Base-by-base conservation (phyloP, 37 sponge, comb jelly and placozoan genomes). In the Geodia barretti region DNA sequence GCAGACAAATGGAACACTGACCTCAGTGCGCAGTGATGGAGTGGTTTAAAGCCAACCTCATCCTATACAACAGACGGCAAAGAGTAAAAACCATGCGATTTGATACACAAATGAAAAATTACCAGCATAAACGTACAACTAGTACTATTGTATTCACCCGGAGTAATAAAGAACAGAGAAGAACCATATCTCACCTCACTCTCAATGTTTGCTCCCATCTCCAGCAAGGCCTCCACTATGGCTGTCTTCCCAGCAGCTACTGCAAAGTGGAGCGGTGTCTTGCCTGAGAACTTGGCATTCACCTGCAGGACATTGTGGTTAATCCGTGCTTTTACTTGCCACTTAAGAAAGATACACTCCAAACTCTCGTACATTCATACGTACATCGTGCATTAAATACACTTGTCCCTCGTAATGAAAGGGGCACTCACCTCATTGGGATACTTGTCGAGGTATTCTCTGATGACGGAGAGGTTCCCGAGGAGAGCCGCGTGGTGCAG, bases 341-440 rank as follows among this genome's bases (percentile, higher is more conserved):
- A n/a, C n/a, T n/a, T n/a, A n/a, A n/a, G n/a, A n/a, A n/a, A n/a
- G n/a, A n/a, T n/a, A n/a, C n/a, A n/a, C n/a, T n/a, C n/a, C n/a
- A n/a, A n/a, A n/a, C n/a, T n/a, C n/a, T n/a, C n/a, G n/a, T n/a
- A n/a, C n/a, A n/a, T n/a, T n/a, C n/a, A n/a, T n/a, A n/a, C n/a
- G n/a, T n/a, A n/a, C n/a, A n/a, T n/a, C n/a, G n/a, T n/a, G n/a
- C n/a, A n/a, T n/a, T n/a, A n/a, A n/a, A n/a, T n/a, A n/a, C n/a
- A n/a, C n/a, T n/a, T n/a, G n/a, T n/a, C n/a, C n/a, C n/a, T n/a
- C n/a, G 54, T 47, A 47, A 47, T 47, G 54, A 17, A 47, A 17
- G 54, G 7, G 54, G 54, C n/a, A n/a, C n/a, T 47, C 34, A 68
- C 68, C 68, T 68, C 68, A 68, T 68, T 68, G 68, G 68, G 68